A percentile compares a stretch with the other conserved stretches of the same genome.
Evolutionary conservation across 1,140 invertebrate genomes (phyloP).

Genomic region (Drosophila hydei): DNA sequence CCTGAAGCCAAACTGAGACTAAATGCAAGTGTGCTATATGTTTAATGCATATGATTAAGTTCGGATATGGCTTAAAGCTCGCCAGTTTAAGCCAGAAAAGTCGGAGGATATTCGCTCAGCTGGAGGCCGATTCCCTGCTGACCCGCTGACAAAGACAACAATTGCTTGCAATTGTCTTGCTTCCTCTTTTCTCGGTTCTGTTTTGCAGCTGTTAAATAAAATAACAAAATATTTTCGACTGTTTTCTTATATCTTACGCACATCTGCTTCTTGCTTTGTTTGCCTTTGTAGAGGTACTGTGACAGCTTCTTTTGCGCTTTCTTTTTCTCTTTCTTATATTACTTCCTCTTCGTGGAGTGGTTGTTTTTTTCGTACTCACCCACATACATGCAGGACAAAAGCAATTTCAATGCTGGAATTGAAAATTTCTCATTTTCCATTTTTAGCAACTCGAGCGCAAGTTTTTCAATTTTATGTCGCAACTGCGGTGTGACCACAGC

Average conservation of each 20-base stretch:
- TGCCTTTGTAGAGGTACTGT: constrained; percentile 1
- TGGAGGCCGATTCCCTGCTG: background rate
- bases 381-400: constrained; percentile 92
- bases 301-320: background rate
- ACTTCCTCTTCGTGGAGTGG: background rate
- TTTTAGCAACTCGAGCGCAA: constrained; percentile 89
- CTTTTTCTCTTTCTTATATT: constrained; percentile 31
- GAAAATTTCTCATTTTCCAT: constrained; percentile 88
- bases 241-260: constrained; percentile 4
- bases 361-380: constrained; percentile 83
- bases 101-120: no score
- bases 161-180: background rate
- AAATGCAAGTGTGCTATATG: background rate
- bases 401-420: constrained; percentile 89
- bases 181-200: background rate
- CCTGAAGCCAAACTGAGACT: background rate
- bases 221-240: constrained; percentile 62
- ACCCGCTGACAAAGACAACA: background rate
- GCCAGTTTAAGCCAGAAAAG: background rate
- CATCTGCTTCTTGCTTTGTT: constrained; percentile 17
- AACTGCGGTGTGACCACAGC: constrained; percentile 83
- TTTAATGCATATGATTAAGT: constrained; percentile 2
- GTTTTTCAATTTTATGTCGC: constrained; percentile 89
- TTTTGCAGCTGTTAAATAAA: constrained; percentile 54
- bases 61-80: background rate